Evolutionary conservation across 2,797 vertebrate species (phyloP), one percentile per base, ranked within the genome.

Genomic region (Crocodylus rhombifer): DNA sequence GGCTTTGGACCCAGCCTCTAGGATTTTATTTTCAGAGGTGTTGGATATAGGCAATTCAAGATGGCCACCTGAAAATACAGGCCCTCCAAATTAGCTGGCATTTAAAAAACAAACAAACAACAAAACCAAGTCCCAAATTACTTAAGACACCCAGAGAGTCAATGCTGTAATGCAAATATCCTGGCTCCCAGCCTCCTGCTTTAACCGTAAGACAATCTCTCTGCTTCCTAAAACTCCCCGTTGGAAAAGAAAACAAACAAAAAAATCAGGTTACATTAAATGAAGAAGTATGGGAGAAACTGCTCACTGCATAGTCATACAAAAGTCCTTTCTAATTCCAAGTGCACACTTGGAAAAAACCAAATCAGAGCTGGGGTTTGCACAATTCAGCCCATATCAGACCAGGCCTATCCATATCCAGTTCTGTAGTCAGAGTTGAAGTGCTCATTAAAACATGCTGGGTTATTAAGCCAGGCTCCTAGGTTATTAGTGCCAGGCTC

Each of bases 261-360:
- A 36, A 75, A 23, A 1, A 42, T 60, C 6, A 42, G 33, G 15
- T 20, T 90, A 77, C 88, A 23, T 42, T 7, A n/a, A 14, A n/a
- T 63, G 30, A 92, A 92, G 64, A 91, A 57, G 82, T 77, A 17
- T 33, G 36, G 23, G 84, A 10, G 58, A 84, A 84, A 69, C 55
- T n/a, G 58, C 25, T 79, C 73, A n/a, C 8, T 25, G 51, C 16
- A 28, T 20, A 15, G 73, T 75, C 26, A 18, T 75, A 26, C 15
- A 15, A 18, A 75, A 75, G 51, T 56, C 26, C 51, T 18, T 3
- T 1, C 51, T 75, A 18, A 23, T 55, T 93, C 78, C 74, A 64
- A 89, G n/a, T 42, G 80, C 61, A 73, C 55, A 42, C 91, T 69
- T 28, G 5, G 67, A 92, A 94, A 90, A 94, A 92, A 51, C 87